Evolutionary conservation across 2,888 invertebrate species (phyloP).

Genomic region (Drosophila atripex): DNA sequence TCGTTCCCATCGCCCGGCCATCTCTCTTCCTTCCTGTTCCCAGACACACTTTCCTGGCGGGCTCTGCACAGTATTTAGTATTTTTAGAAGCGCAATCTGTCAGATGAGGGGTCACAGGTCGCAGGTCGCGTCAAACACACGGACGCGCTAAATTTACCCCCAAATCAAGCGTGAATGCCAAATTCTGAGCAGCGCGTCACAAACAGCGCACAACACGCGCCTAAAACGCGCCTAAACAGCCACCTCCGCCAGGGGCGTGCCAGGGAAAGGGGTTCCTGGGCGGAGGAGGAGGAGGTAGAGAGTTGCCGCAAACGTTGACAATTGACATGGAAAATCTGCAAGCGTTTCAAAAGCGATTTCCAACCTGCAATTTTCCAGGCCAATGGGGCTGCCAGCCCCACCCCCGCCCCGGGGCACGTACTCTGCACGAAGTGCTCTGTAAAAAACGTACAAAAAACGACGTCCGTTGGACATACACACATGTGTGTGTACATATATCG

Average conservation of each 20-base stretch:
- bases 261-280: constrained; percentile 4
- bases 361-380: constrained; percentile 55
- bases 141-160: constrained; percentile 42
- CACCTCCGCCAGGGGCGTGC: background rate
- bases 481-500: background rate
- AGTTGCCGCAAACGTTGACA: constrained; percentile 59
- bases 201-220: constrained; percentile 34
- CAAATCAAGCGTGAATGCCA: constrained; percentile 49
- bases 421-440: background rate
- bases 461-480: constrained; percentile 4
- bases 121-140: background rate
- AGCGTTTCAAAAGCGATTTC: constrained; percentile 24
- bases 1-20: too few relatives aligned
- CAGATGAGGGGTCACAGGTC: too few relatives aligned
- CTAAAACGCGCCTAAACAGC: constrained; percentile 15
- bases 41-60: background rate
- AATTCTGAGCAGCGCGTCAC: constrained; percentile 41
- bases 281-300: constrained; percentile 7
- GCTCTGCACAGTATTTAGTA: background rate
- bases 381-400: constrained; percentile 27
- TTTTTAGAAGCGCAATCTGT: background rate
- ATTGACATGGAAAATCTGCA: constrained; percentile 68
- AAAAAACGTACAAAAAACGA: too few relatives aligned
- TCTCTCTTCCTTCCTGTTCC: background rate
- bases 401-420: background rate